Evolutionary conservation across 1,140 invertebrate species (phyloP).

Genomic region (Eurosta solidaginis): DNA sequence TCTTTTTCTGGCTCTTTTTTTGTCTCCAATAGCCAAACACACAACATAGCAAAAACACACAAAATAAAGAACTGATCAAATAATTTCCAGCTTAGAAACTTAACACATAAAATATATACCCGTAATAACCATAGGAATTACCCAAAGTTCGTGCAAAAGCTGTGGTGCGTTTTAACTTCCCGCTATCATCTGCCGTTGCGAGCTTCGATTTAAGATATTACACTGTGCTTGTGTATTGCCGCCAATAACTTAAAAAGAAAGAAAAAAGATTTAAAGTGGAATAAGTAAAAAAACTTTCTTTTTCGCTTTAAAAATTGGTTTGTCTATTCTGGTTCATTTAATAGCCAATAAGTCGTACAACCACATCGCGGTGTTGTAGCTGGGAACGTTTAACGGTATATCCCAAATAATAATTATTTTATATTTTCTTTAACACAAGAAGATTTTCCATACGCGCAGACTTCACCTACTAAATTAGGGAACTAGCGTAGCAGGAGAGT

Average conservation of each 20-base stretch:
- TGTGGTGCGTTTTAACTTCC: too few species aligned
- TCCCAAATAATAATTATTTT: not conserved
- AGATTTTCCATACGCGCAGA: too few species aligned
- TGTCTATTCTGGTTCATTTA: not conserved
- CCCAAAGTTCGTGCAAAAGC: not conserved
- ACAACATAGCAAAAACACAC: not conserved
- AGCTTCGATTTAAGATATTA: not conserved
- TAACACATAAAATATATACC: constrained; percentile 4
- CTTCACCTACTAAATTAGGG: too few species aligned
- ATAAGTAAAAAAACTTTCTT: not conserved
- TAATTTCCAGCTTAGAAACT: constrained; percentile 14
- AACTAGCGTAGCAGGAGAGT: too few species aligned
- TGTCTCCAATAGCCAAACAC: too few species aligned
- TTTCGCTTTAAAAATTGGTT: not conserved
- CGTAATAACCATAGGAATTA: not conserved
- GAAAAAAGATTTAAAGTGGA: not conserved
- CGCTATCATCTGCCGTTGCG: not conserved
- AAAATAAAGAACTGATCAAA: not conserved
- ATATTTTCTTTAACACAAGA: not conserved
- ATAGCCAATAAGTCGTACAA: not conserved
- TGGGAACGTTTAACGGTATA: not conserved
- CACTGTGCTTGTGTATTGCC: not conserved
- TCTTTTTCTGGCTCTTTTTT: not conserved
- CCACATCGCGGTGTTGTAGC: not conserved
- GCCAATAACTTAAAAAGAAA: not conserved